These are phyloP conservation scores for Muscina levida DNA, from an alignment of 2,888 invertebrate genomes.

Conservation along the genomic window DNA sequence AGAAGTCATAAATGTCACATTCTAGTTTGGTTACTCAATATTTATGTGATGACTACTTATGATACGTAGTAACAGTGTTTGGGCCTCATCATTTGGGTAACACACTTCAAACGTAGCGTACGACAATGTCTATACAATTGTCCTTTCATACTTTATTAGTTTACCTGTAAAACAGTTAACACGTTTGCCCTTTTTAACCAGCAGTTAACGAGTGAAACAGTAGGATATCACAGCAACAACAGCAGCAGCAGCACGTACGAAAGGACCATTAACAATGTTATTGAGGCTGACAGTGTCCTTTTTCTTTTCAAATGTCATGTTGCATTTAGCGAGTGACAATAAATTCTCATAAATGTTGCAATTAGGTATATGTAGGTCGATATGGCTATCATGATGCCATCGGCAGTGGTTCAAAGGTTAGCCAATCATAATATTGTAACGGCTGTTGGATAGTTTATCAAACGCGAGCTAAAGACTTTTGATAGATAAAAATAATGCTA, in stretches of 20 bases:
- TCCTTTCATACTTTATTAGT: conserved; percentile 7
- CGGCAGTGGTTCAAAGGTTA: neutral
- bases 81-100: conserved; percentile 4
- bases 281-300: conserved; percentile 29
- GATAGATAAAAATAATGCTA: neutral
- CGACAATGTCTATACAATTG: neutral
- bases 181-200: conserved; percentile 51
- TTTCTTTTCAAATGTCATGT: conserved; percentile 46
- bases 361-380: conserved; percentile 63
- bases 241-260: conserved; percentile 50
- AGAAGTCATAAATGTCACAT: conserved; percentile 76
- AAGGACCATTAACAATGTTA: conserved; percentile 52
- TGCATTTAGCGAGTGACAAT: conserved; percentile 69
- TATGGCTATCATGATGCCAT: neutral
- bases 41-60: conserved; percentile 76
- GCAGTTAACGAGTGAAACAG: conserved; percentile 38
- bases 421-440: neutral
- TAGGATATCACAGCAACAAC: conserved; percentile 39
- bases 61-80: conserved; percentile 70
- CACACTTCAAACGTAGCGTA: neutral
- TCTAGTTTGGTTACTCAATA: conserved; percentile 68
- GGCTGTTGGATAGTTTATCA: conserved; percentile 5
- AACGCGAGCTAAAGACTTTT: conserved; percentile 39
- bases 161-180: conserved; percentile 60
- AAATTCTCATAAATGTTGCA: conserved; percentile 72